Percentiles rank a stretch among this genome's conserved stretches.
Evolutionary conservation across 2,797 vertebrate genomes (phyloP).

Genomic region (Lithobates sylvaticus): DNA sequence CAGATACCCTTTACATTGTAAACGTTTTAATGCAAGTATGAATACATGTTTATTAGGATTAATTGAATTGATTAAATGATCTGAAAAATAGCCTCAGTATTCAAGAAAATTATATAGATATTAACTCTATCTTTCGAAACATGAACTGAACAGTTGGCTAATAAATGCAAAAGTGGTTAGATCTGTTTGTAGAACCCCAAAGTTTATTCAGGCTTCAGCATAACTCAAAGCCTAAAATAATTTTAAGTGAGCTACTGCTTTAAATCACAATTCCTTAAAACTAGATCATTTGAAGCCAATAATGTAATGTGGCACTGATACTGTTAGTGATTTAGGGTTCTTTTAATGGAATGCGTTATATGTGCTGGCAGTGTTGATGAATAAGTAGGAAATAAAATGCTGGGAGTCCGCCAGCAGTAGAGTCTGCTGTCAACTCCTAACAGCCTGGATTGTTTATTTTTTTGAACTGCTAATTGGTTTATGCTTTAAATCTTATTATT

Average conservation of each 20-base stretch:
- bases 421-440: conserved; percentile 27
- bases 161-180: too few species aligned
- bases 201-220: background rate
- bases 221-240: background rate
- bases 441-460: conserved; percentile 19
- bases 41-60: too few species aligned
- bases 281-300: background rate
- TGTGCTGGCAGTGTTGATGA: background rate
- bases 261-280: background rate
- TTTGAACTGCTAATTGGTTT: conserved; percentile 26
- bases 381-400: background rate
- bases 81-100: too few species aligned
- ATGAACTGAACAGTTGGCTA: too few species aligned
- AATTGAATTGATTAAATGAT: too few species aligned
- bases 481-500: conserved; percentile 15
- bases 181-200: too few species aligned
- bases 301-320: background rate
- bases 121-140: too few species aligned
- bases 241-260: background rate
- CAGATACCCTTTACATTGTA: too few species aligned
- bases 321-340: background rate
- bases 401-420: conserved; percentile 3
- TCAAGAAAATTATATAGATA: too few species aligned
- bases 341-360: background rate
- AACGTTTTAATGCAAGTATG: too few species aligned